Base-by-base conservation (phyloP, 2,113 vertebrate species). In the Cranoglanis bouderius region DNA sequence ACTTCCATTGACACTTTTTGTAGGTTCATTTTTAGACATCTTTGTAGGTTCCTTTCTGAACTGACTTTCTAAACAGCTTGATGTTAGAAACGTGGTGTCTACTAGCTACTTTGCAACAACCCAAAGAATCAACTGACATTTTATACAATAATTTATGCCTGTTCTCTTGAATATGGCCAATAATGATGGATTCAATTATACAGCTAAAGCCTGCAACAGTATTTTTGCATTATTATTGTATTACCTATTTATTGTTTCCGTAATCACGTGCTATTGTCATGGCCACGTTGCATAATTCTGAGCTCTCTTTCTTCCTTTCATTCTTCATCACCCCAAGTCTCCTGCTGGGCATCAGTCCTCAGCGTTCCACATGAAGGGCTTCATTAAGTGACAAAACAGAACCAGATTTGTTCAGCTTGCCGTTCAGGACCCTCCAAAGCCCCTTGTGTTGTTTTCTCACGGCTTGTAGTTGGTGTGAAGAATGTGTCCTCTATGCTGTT, bases 401-500 rank as follows among this genome's bases (percentile, higher is more conserved):
- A 93, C 94, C 94, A 94, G 92, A 94, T 95, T 95, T 93, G 93
- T 94, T 93, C 92, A 89, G 92, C 90, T 91, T 55, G 51, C 91
- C 7, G 57, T 92, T 91, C 75, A 92, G 92, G 91, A 93, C 88
- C 92, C 90, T 91, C 92, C 86, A 46, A 88, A 89, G 82, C 91
- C 85, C 86, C 86, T 61, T 61, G 55, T 89, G 88, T 24, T 65
- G 87, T 80, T 87, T 88, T 91, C 91, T 93, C 90, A 90, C 85
- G 88, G 72, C 77, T 85, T 82, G 70, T 88, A 89, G 90, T 90
- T 65, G 87, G 57, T 65, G 82, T 85, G 75, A 84, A 91, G 91
- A 92, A 93, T 89, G 84, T 53, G 70, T 91, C 89, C 90, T 78
- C 88, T 90, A 83, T 82, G 86, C 81, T 90, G 80, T 91, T 91